Conservation (phyloP, 1,140 invertebrate species). For the Cotesia glomerata region DNA sequence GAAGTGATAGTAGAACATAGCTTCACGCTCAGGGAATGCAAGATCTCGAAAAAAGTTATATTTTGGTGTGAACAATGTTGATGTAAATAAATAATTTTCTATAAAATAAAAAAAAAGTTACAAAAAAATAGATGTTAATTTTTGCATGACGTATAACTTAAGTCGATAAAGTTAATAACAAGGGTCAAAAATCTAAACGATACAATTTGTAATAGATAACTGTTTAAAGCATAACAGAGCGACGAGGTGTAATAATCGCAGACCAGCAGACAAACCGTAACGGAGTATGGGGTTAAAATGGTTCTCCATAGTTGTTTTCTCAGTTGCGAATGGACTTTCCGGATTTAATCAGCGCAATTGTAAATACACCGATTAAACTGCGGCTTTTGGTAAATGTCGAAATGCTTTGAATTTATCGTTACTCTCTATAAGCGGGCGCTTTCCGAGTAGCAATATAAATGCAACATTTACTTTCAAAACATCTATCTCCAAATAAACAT, state of each 20-base stretch:
- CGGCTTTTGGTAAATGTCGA: constrained; percentile 20
- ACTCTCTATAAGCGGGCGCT: constrained; percentile 12
- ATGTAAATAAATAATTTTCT: too few relatives aligned
- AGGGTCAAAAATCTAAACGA: not conserved
- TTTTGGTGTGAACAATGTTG: too few relatives aligned
- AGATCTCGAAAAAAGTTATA: too few relatives aligned
- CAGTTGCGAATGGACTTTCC: constrained; percentile 25
- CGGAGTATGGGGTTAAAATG: not conserved
- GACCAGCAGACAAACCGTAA: constrained; percentile 3
- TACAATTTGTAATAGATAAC: not conserved
- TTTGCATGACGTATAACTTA: too few relatives aligned
- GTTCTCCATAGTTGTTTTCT: not conserved
- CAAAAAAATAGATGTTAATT: too few relatives aligned
- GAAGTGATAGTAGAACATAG: too few relatives aligned
- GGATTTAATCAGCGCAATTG: constrained; percentile 28
- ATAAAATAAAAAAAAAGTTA: too few relatives aligned
- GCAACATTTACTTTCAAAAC: not conserved
- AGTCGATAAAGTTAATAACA: too few relatives aligned
- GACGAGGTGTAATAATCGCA: constrained; percentile 5
- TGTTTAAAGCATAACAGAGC: constrained; percentile 1
- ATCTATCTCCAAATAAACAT: not conserved
- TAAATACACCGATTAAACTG: constrained; percentile 28
- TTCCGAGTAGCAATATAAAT: not conserved
- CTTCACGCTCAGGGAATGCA: too few relatives aligned
- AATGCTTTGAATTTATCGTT: constrained; percentile 22